phyloP scores from a whole-genome alignment of 2,113 vertebrate species.

The Camelus dromedarius region DNA sequence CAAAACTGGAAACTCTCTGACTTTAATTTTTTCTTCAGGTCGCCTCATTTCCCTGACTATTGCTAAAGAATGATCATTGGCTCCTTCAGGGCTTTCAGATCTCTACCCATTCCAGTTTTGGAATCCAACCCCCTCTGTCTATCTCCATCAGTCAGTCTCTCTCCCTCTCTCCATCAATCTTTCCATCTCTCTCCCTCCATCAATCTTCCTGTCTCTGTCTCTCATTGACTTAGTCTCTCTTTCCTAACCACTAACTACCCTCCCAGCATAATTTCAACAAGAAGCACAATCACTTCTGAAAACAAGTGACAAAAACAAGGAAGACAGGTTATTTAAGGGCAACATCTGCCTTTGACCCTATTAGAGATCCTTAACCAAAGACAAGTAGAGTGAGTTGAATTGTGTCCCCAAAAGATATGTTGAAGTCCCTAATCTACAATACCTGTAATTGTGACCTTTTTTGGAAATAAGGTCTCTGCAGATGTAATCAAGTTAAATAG shows the following conservation, averaged over 20 bases:
- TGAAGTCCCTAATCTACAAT: not conserved
- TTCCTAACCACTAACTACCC: not conserved
- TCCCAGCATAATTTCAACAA: not conserved
- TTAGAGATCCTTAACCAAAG: not conserved
- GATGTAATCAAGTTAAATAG: not conserved
- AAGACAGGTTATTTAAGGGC: not conserved
- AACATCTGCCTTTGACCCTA: not conserved
- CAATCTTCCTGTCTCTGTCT: not conserved
- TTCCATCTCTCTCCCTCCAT: not conserved
- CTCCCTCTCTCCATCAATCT: not conserved
- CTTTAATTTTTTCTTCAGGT: not conserved
- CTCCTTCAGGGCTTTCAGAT: not conserved
- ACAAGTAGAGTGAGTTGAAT: not conserved
- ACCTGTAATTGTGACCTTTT: not conserved
- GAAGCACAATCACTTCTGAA: not conserved
- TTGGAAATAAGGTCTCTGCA: not conserved
- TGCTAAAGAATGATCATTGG: not conserved
- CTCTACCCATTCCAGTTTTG: not conserved
- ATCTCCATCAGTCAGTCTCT: not conserved
- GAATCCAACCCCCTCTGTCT: not conserved
- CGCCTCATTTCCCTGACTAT: not conserved
- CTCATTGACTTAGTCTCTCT: not conserved
- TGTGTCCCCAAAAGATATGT: not conserved
- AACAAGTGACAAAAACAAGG: not conserved
- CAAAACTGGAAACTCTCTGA: not conserved